Percentiles rank a stretch among this genome's conserved stretches.
phyloP scores from a whole-genome alignment of 2,797 vertebrate genomes.

The Leptoclinus maculatus region DNA sequence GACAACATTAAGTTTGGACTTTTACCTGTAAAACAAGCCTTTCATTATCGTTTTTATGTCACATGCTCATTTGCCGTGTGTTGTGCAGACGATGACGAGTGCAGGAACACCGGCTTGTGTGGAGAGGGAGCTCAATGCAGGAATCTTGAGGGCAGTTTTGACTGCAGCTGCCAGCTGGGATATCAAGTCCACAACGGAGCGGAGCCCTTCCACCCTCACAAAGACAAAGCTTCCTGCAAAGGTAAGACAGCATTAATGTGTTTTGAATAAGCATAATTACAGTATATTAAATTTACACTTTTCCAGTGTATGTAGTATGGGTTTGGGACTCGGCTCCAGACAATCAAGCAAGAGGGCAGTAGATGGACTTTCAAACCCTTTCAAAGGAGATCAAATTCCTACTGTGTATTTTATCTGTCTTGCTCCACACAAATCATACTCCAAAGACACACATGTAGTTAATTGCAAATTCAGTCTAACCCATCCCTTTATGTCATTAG shows the following conservation, averaged over 20 bases:
- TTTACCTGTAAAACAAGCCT: not conserved
- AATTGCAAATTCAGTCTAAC: not conserved
- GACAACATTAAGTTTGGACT: not conserved
- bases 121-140: constrained; percentile 85
- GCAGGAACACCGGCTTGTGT: constrained; percentile 82
- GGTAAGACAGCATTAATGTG: constrained; percentile 70
- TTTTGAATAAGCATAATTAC: not conserved
- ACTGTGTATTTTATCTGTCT: not conserved
- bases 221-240: constrained; percentile 81
- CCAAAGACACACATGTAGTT: not conserved
- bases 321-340: not conserved
- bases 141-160: constrained; percentile 88
- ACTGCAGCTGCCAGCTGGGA: constrained; percentile 89
- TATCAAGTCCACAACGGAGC: constrained; percentile 82
- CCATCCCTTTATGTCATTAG: not conserved
- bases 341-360: not conserved
- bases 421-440: not conserved
- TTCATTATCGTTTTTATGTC: not conserved
- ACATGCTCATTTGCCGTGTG: not conserved
- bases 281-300: fast-evolving
- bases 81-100: constrained; percentile 90
- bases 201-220: constrained; percentile 80
- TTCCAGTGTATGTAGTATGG: not conserved
- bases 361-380: not conserved
- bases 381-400: not conserved